Percentiles rank a stretch among this genome's conserved stretches.
phyloP scores from a whole-genome alignment of 1,140 invertebrate genomes.

The Drosophila neocordata region DNA sequence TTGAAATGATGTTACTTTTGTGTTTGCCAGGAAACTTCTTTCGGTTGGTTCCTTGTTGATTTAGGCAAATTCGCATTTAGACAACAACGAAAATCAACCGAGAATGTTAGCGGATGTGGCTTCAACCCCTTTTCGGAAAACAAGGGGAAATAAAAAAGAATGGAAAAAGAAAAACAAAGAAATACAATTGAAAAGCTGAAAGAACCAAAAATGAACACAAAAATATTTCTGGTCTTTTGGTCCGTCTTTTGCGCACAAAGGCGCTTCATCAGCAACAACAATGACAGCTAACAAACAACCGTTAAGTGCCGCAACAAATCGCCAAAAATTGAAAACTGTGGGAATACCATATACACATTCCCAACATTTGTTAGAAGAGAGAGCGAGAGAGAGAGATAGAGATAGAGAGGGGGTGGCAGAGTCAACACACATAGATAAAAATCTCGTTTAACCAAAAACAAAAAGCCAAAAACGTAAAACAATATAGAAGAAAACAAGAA shows the following conservation, averaged over 20 bases:
- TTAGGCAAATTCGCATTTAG: conserved; percentile 74
- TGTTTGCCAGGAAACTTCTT: conserved; percentile 51
- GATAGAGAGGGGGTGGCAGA: no score
- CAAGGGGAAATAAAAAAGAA: conserved; percentile 3
- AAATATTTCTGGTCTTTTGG: conserved; percentile 4
- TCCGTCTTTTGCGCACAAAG: conserved; percentile 31
- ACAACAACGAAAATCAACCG: conserved; percentile 42
- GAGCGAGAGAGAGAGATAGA: no score
- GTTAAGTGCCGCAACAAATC: conserved; percentile 81
- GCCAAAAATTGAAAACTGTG: conserved; percentile 81
- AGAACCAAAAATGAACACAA: not conserved
- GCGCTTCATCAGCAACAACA: conserved; percentile 76
- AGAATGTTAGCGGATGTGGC: conserved; percentile 53
- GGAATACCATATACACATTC: conserved; percentile 51
- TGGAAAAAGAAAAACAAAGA: not conserved
- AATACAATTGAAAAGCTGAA: not conserved
- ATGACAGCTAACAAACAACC: conserved; percentile 80
- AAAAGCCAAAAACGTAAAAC: conserved; percentile 14
- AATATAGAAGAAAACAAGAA: conserved; percentile 17
- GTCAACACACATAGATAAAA: conserved; percentile 31
- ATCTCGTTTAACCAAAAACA: conserved; percentile 52
- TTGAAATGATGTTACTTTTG: conserved; percentile 47
- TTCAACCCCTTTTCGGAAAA: conserved; percentile 32
- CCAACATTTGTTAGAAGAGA: not conserved
- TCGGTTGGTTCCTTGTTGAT: conserved; percentile 57